Percentiles rank a stretch among this genome's conserved stretches.
Evolutionary conservation across 2,113 vertebrate genomes (phyloP).

Genomic region (Synchiropus splendidus): DNA sequence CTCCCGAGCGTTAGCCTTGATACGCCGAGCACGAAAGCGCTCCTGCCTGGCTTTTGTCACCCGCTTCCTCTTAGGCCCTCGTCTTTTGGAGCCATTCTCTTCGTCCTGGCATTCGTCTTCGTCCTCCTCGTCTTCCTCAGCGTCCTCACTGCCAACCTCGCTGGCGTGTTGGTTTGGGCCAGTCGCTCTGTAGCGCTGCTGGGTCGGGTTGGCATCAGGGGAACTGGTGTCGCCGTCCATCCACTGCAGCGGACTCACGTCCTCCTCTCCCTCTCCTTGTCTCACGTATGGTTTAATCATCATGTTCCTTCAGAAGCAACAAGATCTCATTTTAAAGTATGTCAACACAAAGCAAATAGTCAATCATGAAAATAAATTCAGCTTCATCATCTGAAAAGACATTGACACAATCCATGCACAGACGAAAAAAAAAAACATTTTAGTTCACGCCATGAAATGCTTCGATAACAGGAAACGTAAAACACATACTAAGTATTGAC

Average conservation of each 20-base stretch:
- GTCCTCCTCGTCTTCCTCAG: constrained; percentile 64
- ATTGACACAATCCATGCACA: no score
- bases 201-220: constrained; percentile 62
- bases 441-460: no score
- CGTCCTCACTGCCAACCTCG: constrained; percentile 64
- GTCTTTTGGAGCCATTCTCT: constrained; percentile 77
- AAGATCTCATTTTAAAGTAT: no score
- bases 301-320: constrained; percentile 54
- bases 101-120: constrained; percentile 66
- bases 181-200: constrained; percentile 30
- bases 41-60: constrained; percentile 92
- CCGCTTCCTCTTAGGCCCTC: constrained; percentile 94
- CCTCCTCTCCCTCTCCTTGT: constrained; percentile 70
- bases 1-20: constrained; percentile 92
- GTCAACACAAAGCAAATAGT: no score
- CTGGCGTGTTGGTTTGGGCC: constrained; percentile 28
- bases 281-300: constrained; percentile 76
- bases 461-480: no score
- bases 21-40: constrained; percentile 79
- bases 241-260: constrained; percentile 72
- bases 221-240: constrained; percentile 68
- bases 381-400: no score
- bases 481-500: no score
- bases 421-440: no score
- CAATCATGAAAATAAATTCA: no score